Evolutionary conservation across 2,888 invertebrate genomes (phyloP), one percentile per base, ranked within the genome.

Genomic region (Hipparchia semele): DNA sequence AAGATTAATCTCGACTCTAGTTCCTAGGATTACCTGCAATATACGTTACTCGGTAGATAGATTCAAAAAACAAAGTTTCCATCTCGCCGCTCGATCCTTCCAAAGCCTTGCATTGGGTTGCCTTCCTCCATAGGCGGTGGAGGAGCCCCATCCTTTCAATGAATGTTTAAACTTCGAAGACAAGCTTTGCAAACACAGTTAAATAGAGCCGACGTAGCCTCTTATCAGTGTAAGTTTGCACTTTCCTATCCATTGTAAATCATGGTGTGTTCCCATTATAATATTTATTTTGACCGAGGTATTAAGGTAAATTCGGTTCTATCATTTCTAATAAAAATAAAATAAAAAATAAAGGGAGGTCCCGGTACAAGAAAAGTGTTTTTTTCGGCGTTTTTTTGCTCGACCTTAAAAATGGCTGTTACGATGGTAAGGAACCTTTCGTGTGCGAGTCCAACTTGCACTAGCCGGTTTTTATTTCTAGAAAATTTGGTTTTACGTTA

Each of bases 21-120:
- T 13, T 62, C 23, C 46, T 49, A 49, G 69, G 53, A 39, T 79
- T 84, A 92, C 92, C 92, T 83, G 84, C 80, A 53, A 91, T 70
- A 77, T 91, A 92, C 33, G 83, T 79, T 2, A 89, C 82, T 58
- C 92, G 84, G 75, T 92, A 91, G 2, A 88, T 82, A 0, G 87
- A 84, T 70, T 87, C 91, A 78, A 91, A 93, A 82, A 92, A 92
- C 56, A 82, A 79, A 7, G 80, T 87, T 79, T 92, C 91, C 72
- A 85, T 81, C 75, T 77, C 75, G 23, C 90, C 90, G 71, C 88
- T 88, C 3, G 88, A 86, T 39, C 84, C 79, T 39, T 87, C 84
- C 69, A 91, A 73, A 39, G 90, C 89, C 76, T 84, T 84, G 9
- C 90, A 90, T 46, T 83, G 80, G 12, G 89, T 87, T 68, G 88